These are phyloP conservation scores for Chrysogorgia sp. DNA, from an alignment of 92 coral and sea anemone species.

Conservation along the genomic window DNA sequence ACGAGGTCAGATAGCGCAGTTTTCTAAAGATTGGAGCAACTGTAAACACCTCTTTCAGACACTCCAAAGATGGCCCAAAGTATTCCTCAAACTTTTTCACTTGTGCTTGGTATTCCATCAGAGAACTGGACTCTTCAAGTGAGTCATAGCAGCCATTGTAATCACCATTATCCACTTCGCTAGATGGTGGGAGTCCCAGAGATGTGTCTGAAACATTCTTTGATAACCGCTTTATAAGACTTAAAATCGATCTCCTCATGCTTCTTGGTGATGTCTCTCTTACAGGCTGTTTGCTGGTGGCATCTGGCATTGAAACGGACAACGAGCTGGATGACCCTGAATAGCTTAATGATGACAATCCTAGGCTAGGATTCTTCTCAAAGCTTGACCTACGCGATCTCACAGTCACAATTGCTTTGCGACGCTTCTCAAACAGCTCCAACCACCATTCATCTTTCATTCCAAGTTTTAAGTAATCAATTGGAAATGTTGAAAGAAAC, in stretches of 20 bases:
- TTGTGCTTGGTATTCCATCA: not conserved
- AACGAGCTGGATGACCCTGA: conserved; percentile 5
- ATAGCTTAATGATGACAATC: conserved; percentile 11
- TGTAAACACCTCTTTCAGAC: conserved; percentile 77
- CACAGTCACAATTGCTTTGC: not conserved
- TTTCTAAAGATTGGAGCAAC: conserved; percentile 76
- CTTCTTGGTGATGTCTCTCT: not conserved
- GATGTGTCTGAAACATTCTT: not conserved
- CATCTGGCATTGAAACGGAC: not conserved
- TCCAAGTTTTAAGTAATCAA: conserved; percentile 75
- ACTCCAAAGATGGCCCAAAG: conserved; percentile 90
- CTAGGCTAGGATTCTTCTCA: not conserved
- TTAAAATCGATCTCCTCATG: not conserved
- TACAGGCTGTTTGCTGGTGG: not conserved
- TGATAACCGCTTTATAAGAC: not conserved
- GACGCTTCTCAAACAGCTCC: conserved; percentile 81
- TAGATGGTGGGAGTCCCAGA: not conserved
- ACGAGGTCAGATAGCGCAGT: conserved; percentile 82
- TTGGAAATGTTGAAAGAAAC: conserved; percentile 76
- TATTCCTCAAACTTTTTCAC: conserved; percentile 85
- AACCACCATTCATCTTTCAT: conserved; percentile 99
- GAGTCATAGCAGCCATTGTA: not conserved
- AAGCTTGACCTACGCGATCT: not conserved
- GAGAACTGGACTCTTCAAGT: not conserved
- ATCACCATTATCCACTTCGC: not conserved